Evolutionary conservation across 1,140 invertebrate genomes (phyloP), one percentile per base, ranked within the genome.

Genomic region (Globodera rostochiensis): DNA sequence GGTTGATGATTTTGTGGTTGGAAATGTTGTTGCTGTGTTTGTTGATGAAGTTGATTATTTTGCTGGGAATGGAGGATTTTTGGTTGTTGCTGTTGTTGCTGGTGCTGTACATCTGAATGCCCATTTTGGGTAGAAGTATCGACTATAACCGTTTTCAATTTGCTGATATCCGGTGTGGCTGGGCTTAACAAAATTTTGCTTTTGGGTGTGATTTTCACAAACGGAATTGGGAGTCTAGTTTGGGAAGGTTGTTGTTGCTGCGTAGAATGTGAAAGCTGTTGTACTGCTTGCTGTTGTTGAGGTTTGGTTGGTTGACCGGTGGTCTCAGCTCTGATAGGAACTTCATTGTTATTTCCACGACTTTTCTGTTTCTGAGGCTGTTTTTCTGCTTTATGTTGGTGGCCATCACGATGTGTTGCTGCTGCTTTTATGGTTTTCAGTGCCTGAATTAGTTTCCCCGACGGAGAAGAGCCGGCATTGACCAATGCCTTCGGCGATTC

Each of bases 211-310:
- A 64, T 64, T 64, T 13, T 64, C 57, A 53, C 50, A 53, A 3
- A 64, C 6, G n/a, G 75, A 64, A 47, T 64, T 64, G 49, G 47
- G 46, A 8, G 7, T 67, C 15, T 21, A 6, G 25, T 57, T 45
- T 11, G 13, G 15, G 46, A 3, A 6, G 66, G 74, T 4, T 76
- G 74, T 21, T 76, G 74, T 76, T 57, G 74, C 57, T 76, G 36
- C 25, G 6, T n/a, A n/a, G 11, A 19, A 13, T 57, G 45, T 49
- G 74, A 21, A 6, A 19, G 15, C 21, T 19, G 11, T 73, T 64
- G 57, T 64, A 64, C 57, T 64, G 57, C 57, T 64, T 64, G 57
- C 13, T 64, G 57, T 64, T 64, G 57, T 64, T 64, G 57, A 19
- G 6, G 2, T 64, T 64, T 53, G 50, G 50, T 53, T 13, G 7